phyloP scores from a whole-genome alignment of 2,797 vertebrate species.

The Dicrostonyx torquatus region DNA sequence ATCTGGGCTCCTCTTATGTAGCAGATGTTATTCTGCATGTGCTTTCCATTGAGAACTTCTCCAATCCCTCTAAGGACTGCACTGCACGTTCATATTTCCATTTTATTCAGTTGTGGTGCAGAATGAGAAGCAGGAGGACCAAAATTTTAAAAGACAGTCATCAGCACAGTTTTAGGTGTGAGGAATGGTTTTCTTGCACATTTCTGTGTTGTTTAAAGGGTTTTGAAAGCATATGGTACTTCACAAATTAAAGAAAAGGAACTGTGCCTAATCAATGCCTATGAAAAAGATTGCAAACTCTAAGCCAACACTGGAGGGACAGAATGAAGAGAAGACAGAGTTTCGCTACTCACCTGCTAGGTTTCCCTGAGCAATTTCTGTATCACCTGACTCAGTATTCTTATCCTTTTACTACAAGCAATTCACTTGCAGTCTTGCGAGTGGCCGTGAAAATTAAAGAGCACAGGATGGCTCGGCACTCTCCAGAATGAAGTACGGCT shows the following conservation, averaged over 20 bases:
- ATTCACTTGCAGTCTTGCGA: neutral
- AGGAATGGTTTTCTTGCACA: neutral
- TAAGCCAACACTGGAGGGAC: neutral
- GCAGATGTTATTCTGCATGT: neutral
- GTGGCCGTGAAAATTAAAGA: neutral
- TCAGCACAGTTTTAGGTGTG: neutral
- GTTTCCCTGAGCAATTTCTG: neutral
- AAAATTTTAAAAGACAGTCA: slow-evolving; percentile 1
- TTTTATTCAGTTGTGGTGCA: neutral
- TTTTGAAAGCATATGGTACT: neutral
- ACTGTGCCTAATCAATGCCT: neutral
- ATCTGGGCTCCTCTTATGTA: neutral
- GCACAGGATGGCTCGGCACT: neutral
- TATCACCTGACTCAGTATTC: neutral
- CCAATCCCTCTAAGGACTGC: neutral
- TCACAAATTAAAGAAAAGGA: neutral
- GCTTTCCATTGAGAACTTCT: neutral
- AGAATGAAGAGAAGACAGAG: neutral
- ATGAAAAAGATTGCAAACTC: neutral
- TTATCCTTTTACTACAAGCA: neutral
- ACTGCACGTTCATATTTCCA: neutral
- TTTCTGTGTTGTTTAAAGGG: neutral
- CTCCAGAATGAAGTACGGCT: neutral
- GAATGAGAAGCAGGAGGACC: neutral
- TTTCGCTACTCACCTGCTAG: neutral